Conservation (phyloP, 2,113 vertebrate genomes). For the Crotalus horridus region DNA sequence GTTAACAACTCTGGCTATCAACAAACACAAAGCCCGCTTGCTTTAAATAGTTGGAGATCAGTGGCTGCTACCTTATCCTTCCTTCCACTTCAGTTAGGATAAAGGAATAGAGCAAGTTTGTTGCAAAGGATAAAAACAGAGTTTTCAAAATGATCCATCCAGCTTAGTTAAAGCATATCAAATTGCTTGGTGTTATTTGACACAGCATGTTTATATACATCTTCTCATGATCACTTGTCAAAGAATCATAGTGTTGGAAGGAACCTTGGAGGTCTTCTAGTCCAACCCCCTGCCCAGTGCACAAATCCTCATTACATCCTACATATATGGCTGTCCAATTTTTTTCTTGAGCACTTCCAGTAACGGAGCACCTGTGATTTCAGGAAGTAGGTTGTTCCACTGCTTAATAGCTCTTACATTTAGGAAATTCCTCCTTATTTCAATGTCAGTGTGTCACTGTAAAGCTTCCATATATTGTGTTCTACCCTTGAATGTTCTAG, state of each 20-base stretch:
- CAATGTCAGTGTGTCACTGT: not conserved
- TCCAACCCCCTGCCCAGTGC: not conserved
- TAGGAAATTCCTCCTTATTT: not conserved
- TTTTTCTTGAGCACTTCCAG: not conserved
- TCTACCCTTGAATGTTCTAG: not conserved
- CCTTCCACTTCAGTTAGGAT: not conserved
- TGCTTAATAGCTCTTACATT: not conserved
- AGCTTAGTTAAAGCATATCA: not conserved
- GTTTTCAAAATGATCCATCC: slow-evolving; percentile 1
- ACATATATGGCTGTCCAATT: not conserved
- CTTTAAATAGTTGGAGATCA: slow-evolving; percentile 10
- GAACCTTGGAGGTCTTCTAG: not conserved
- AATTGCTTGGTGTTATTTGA: not conserved
- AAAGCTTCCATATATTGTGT: not conserved
- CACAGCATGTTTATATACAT: not conserved
- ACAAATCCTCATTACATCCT: not conserved
- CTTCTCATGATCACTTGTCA: not conserved
- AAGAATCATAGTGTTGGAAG: not conserved
- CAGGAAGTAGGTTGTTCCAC: not conserved
- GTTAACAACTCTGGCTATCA: slow-evolving; percentile 22
- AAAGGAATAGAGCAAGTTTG: slow-evolving; percentile 8
- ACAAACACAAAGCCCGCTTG: not conserved
- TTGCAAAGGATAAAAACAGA: not conserved
- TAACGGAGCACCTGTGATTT: not conserved
- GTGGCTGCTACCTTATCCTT: slow-evolving; percentile 12